These are phyloP conservation scores for Drosophila mauritiana DNA, from an alignment of 1,140 invertebrate species.

Conservation along the genomic window DNA sequence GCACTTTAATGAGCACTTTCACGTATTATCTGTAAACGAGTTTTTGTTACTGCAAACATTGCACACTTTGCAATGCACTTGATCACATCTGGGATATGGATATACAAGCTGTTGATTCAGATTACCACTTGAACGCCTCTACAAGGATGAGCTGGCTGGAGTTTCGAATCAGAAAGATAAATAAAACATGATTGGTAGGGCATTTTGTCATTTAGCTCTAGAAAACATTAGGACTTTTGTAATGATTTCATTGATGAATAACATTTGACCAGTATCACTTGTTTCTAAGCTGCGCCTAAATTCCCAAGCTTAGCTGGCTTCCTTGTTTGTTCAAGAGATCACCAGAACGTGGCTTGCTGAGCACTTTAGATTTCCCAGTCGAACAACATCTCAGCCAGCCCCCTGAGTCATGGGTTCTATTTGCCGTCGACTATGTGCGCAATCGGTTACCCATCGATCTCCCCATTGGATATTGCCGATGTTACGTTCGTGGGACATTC, in stretches of 20 bases:
- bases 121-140: not conserved
- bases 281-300: not conserved
- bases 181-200: not conserved
- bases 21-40: slow-evolving; percentile 40
- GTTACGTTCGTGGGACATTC: slow-evolving; percentile 45
- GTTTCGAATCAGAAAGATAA: not conserved
- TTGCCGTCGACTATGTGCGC: slow-evolving; percentile 21
- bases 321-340: not conserved
- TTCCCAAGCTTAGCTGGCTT: not conserved
- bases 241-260: too few relatives aligned
- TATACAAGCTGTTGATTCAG: slow-evolving; percentile 15
- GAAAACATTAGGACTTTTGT: too few relatives aligned
- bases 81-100: not conserved
- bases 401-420: slow-evolving; percentile 30
- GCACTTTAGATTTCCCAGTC: not conserved
- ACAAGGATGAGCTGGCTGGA: slow-evolving; percentile 1
- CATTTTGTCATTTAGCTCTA: not conserved
- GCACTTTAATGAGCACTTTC: slow-evolving; percentile 36
- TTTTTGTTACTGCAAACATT: slow-evolving; percentile 34
- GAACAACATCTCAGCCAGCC: slow-evolving; percentile 1
- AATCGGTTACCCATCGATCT: slow-evolving; percentile 37
- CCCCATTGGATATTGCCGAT: slow-evolving; percentile 12
- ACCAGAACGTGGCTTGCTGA: not conserved
- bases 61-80: slow-evolving; percentile 14
- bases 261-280: too few relatives aligned